Base-by-base conservation (phyloP, 1,140 invertebrate species). In the Diachasma alloeum region DNA sequence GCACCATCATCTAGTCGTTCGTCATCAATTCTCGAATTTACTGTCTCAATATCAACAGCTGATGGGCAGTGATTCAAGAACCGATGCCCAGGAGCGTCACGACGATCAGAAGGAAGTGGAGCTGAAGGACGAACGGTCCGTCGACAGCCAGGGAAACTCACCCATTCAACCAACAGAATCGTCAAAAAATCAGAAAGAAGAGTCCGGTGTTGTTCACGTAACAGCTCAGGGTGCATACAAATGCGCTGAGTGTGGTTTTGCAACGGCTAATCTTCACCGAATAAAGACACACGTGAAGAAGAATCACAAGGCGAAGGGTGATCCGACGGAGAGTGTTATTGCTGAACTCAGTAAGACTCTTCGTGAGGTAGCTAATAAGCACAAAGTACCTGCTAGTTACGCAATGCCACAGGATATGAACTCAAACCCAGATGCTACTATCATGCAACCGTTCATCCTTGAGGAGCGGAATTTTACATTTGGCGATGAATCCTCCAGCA, bases 361-460 rank as follows among this genome's bases (percentile, higher is more conserved):
- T 56, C 90, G 90, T 42, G 91, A 92, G 56, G 86, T 91, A 4
- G 91, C 91, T 9, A 92, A 90, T 78, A 90, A 90, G 74, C 89
- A 89, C 44, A 92, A 92, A 78, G 81, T 92, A 56, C 92, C 92
- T 69, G 91, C 91, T 2, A 91, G 91, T 36, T 92, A 92, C 79
- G 92, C 92, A 31, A 87, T 92, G 84, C 92, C 92, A 6, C 91
- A 91, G 76, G 87, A 91, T 44, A 78, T 82, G 71, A 84, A 84
- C 76, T 87, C 85, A 37, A 87, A 87, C 74, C 84, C 83, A 37
- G 87, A 90, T 46, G 87, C 85, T 31, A 89, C 85, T 78, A 92
- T 95, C 78, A 97, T 97, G 95, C 96, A 97, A 87, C 94, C 95
- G 26, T 97, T 97, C 88, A 91, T 96, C 76, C 89, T 97, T 82